Conservation (phyloP, 1,140 invertebrate species). For the Melanaphis sacchari region DNA sequence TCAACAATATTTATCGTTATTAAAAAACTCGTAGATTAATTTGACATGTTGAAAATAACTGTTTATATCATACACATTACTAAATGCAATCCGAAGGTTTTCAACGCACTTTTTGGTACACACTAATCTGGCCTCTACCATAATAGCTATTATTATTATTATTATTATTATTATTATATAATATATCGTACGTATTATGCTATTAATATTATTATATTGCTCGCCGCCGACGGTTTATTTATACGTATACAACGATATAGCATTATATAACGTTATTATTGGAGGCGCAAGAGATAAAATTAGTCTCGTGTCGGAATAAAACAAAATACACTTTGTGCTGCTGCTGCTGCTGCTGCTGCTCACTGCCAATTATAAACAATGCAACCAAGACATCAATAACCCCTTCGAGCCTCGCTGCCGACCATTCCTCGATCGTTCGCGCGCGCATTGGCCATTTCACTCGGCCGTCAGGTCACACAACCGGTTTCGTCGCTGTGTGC, state of each 20-base stretch:
- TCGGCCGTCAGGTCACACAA: conserved; percentile 51
- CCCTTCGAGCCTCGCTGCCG: not conserved
- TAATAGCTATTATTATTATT: not conserved
- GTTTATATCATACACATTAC: too few relatives aligned
- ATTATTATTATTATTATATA: not conserved
- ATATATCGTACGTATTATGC: not conserved
- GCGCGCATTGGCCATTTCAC: conserved; percentile 52
- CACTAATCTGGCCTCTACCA: not conserved
- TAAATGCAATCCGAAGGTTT: too few relatives aligned
- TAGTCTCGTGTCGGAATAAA: not conserved
- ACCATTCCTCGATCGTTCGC: not conserved
- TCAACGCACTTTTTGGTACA: too few relatives aligned
- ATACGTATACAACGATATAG: not conserved
- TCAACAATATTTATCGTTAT: too few relatives aligned
- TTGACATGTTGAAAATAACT: too few relatives aligned
- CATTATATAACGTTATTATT: not conserved
- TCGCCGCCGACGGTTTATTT: not conserved
- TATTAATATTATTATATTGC: not conserved
- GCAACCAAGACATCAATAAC: conserved; percentile 57
- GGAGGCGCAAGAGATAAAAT: not conserved
- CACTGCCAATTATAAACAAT: conserved; percentile 48
- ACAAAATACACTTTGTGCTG: not conserved
- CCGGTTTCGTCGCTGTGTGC: conserved; percentile 11
- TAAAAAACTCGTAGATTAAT: too few relatives aligned
- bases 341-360: not conserved